These are phyloP conservation scores for Ophion costatus DNA, from an alignment of 2,888 invertebrate genomes.

Conservation along the genomic window DNA sequence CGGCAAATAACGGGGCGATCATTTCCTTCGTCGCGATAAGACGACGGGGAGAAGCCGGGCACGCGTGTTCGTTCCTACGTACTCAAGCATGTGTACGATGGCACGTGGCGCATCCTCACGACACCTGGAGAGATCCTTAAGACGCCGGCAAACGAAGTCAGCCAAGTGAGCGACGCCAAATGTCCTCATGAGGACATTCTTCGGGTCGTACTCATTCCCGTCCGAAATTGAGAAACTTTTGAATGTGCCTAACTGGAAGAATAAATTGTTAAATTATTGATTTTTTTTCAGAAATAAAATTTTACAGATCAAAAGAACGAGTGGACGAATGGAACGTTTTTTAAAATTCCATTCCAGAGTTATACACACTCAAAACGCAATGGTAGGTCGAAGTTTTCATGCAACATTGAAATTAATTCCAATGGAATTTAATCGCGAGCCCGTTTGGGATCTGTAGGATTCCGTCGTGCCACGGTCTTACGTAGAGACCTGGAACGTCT, in stretches of 20 bases:
- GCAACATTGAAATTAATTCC: constrained; percentile 1
- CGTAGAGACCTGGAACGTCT: too few relatives aligned
- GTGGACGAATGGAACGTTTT: neutral
- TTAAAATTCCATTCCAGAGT: neutral
- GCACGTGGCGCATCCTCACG: constrained; percentile 44
- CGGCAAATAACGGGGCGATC: constrained; percentile 13
- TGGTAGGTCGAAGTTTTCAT: neutral
- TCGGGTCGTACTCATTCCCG: too few relatives aligned
- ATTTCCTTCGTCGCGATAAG: constrained; percentile 19
- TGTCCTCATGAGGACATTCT: neutral
- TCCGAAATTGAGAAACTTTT: neutral
- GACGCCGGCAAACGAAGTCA: constrained; percentile 31
- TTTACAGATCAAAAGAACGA: neutral
- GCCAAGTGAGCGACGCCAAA: constrained; percentile 36
- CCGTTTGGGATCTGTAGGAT: neutral
- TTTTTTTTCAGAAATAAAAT: constrained; percentile 1
- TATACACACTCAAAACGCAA: neutral
- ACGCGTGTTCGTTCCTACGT: constrained; percentile 36
- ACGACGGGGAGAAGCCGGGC: constrained; percentile 20
- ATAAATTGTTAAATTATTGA: neutral
- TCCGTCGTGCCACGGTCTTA: too few relatives aligned
- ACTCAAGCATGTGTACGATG: neutral
- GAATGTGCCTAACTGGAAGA: neutral
- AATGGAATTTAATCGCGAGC: neutral
- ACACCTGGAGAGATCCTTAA: constrained; percentile 40